Percentiles rank a stretch among this genome's conserved stretches.
phyloP scores from a whole-genome alignment of 2,113 vertebrate genomes.

The Gobiocypris rarus region DNA sequence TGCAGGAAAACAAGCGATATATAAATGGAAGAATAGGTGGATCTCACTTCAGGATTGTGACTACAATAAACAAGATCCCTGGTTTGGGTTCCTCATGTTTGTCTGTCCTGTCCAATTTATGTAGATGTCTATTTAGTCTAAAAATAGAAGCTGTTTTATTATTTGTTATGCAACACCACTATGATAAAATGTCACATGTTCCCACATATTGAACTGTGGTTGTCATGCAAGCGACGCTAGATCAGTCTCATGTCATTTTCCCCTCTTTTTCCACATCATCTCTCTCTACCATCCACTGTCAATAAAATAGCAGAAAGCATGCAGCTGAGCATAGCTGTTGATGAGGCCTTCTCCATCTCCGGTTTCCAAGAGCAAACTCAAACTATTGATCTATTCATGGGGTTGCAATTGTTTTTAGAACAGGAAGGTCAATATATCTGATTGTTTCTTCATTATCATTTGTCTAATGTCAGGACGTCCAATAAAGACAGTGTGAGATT shows the following conservation, averaged over 20 bases:
- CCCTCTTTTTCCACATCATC: background rate
- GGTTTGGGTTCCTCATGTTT: background rate
- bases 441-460: slow-evolving; percentile 4
- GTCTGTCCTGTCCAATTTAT: background rate
- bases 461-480: background rate
- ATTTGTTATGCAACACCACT: background rate
- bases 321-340: background rate
- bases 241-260: background rate
- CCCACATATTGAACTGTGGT: background rate
- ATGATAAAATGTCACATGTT: background rate
- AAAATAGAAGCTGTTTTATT: background rate
- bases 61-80: background rate
- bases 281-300: background rate
- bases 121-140: background rate
- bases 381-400: background rate
- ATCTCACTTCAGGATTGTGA: background rate
- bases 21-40: background rate
- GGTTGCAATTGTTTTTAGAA: slow-evolving; percentile 2
- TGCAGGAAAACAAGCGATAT: no score
- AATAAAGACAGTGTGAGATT: background rate
- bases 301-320: background rate
- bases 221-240: background rate
- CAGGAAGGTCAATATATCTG: slow-evolving; percentile 4
- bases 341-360: background rate
- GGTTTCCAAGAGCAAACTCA: background rate